Evolutionary conservation across 2,797 vertebrate genomes (phyloP).

Genomic region (Parotocinclus haroldoi): DNA sequence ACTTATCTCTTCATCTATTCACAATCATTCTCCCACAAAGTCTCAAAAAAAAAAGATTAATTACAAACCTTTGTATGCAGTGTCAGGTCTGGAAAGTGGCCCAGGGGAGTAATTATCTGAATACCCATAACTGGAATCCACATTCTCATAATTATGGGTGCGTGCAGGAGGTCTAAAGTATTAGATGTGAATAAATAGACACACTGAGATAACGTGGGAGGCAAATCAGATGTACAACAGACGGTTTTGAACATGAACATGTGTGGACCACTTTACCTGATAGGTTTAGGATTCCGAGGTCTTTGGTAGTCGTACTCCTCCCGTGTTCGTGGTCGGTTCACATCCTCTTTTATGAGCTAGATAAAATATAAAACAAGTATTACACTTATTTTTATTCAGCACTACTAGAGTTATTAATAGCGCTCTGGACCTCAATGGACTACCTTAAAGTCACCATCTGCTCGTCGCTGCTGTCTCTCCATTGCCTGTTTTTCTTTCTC

Average conservation of each 20-base stretch:
- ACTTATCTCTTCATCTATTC: too few species aligned
- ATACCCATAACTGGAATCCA: conserved; percentile 64
- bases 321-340: conserved; percentile 73
- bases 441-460: conserved; percentile 83
- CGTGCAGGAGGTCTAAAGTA: conserved; percentile 62
- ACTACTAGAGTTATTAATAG: too few species aligned
- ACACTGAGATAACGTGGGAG: too few species aligned
- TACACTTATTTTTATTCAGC: neutral
- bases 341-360: conserved; percentile 75
- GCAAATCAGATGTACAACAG: too few species aligned
- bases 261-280: conserved; percentile 66
- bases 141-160: conserved; percentile 70
- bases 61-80: conserved; percentile 69
- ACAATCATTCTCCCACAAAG: too few species aligned
- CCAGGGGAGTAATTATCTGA: conserved; percentile 61
- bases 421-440: neutral
- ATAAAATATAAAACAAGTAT: neutral
- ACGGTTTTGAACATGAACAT: neutral
- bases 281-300: conserved; percentile 77
- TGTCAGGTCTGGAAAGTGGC: conserved; percentile 66
- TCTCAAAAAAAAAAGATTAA: neutral
- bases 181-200: neutral
- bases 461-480: conserved; percentile 71
- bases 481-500: conserved; percentile 80
- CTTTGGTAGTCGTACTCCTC: conserved; percentile 80